phyloP scores from a whole-genome alignment of 2,797 vertebrate genomes.

The Hyperoplus lanceolatus region DNA sequence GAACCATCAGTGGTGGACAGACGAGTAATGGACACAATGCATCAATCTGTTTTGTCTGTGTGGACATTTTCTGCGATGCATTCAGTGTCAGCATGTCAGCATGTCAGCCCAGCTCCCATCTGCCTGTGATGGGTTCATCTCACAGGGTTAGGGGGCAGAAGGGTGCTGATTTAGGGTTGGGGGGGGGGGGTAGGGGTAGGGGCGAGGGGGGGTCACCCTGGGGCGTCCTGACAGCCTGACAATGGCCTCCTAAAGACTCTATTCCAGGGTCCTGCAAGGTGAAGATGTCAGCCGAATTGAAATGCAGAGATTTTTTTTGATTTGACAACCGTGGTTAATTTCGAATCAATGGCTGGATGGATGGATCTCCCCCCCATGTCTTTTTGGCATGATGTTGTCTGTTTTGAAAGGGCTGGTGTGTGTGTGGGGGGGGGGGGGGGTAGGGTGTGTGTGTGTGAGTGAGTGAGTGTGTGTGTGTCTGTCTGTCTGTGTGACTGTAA shows the following conservation, averaged over 20 bases:
- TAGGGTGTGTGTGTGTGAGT: not conserved
- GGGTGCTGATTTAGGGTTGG: not conserved
- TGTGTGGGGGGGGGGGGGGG: not conserved
- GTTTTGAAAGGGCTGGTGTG: slow-evolving; percentile 4
- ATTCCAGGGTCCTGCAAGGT: slow-evolving; percentile 64
- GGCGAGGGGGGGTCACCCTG: slow-evolving; percentile 12
- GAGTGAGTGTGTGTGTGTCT: not conserved
- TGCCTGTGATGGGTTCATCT: slow-evolving; percentile 68
- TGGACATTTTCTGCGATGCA: not conserved
- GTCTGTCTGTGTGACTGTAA: not conserved
- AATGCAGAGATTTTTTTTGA: slow-evolving; percentile 56
- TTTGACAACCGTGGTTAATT: slow-evolving; percentile 72
- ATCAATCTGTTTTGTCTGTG: not conserved
- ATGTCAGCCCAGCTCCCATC: slow-evolving; percentile 43
- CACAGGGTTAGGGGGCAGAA: slow-evolving; percentile 19
- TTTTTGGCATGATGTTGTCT: slow-evolving; percentile 13
- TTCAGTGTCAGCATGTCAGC: slow-evolving; percentile 32
- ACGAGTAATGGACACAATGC: not conserved
- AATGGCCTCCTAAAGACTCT: slow-evolving; percentile 79
- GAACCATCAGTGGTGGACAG: slow-evolving; percentile 24
- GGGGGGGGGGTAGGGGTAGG: not conserved
- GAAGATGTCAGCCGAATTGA: slow-evolving; percentile 47
- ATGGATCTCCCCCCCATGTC: not conserved
- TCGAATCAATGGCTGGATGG: slow-evolving; percentile 34
- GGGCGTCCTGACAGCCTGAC: slow-evolving; percentile 78